phyloP scores from a whole-genome alignment of 2,113 vertebrate species.

The Alosa alosa region DNA sequence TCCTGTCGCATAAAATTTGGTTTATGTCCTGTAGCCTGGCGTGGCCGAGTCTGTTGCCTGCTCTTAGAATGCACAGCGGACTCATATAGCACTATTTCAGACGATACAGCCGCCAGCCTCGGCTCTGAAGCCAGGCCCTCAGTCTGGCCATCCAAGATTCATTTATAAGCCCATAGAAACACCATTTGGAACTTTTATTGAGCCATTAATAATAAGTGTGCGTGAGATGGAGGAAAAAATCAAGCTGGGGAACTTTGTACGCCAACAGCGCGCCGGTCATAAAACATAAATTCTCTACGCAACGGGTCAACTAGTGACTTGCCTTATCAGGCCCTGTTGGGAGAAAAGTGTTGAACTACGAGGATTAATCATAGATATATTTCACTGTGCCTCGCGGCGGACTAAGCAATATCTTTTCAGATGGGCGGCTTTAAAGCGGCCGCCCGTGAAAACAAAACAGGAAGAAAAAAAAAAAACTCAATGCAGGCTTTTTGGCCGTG shows the following conservation, averaged over 20 bases:
- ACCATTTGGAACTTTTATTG: constrained; percentile 47
- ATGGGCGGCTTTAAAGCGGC: not conserved
- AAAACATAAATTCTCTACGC: constrained; percentile 42
- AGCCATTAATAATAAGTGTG: constrained; percentile 45
- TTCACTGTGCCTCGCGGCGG: constrained; percentile 21
- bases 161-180: constrained; percentile 39
- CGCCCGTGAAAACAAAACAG: not conserved
- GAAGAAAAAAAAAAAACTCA: not conserved
- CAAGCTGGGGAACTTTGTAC: constrained; percentile 34
- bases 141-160: constrained; percentile 29
- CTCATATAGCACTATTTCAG: not conserved
- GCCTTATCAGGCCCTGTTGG: constrained; percentile 35
- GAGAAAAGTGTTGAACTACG: constrained; percentile 32
- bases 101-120: not conserved
- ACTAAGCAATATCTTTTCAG: constrained; percentile 12
- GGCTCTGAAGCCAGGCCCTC: not conserved
- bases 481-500: not conserved
- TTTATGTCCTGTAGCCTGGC: not conserved
- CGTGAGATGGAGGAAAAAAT: constrained; percentile 17
- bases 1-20: constrained; percentile 30
- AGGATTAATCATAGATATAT: constrained; percentile 46
- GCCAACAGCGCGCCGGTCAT: constrained; percentile 36
- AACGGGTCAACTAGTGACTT: constrained; percentile 39
- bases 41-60: not conserved
- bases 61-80: not conserved